Evolutionary conservation across 2,797 vertebrate genomes (phyloP), one percentile per base, ranked within the genome.

Genomic region (Antrozous pallidus): DNA sequence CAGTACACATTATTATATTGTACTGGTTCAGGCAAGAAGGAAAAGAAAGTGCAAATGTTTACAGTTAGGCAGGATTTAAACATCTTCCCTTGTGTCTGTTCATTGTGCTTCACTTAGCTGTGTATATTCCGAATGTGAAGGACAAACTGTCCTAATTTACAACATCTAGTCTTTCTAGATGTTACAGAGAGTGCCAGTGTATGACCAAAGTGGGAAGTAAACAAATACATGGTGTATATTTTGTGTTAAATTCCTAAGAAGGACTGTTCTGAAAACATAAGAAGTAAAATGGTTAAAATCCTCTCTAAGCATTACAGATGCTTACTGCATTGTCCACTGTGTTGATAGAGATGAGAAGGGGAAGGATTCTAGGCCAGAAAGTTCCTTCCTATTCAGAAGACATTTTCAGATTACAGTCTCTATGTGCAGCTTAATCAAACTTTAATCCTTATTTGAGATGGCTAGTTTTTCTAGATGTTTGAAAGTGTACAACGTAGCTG

Each of bases 51-150:
- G 24, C 77, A 74, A 49, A 67, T 51, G 38, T 33, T 61, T 79
- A 9, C 20, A 73, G 47, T 82, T 56, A 91, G 40, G 26, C 40
- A n/a, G 28, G 49, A 65, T n/a, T 22, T 79, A 73, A 73, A 58
- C 38, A 65, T 81, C 83, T 54, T 70, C 83, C 24, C 14, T 10
- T 87, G 40, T 36, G 16, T 77, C 38, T 65, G 22, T 65, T 22
- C 13, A 4, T 95, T 77, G 73, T 69, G 31, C 45, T 95, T 95
- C 83, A 73, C 38, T 77, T 81, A 56, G 45, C 31, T 91, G 54
- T 94, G 42, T 96, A 80, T 73, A 70, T 92, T 88, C 38, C 88
- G 83, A 69, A 88, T 33, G 78, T 77, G 80, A 69, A 79, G 49
- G 86, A 71, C 51, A 24, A n/a, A 45, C 0, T 49, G 65, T 93